Percentiles rank a stretch among this genome's conserved stretches.
Conservation (phyloP, 2,797 vertebrate genomes). For the Ctenopoma kingsleyae region DNA sequence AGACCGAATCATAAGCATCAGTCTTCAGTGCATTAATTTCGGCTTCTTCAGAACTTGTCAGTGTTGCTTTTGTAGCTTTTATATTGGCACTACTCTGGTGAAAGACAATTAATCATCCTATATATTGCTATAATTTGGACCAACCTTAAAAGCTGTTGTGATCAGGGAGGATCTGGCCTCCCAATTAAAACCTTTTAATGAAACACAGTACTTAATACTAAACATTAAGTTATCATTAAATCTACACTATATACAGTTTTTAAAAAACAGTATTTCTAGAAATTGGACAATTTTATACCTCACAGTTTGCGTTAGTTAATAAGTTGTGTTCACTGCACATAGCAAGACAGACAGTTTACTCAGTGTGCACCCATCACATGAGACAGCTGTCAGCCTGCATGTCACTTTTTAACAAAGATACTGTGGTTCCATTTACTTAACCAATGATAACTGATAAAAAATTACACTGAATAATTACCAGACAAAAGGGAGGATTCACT, state of each 20-base stretch:
- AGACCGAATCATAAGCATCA: conserved; percentile 44
- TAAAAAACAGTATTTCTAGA: neutral
- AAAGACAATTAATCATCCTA: conserved; percentile 53
- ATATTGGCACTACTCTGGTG: conserved; percentile 19
- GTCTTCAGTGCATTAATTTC: conserved; percentile 47
- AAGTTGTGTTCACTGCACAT: neutral
- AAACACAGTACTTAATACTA: conserved; percentile 2
- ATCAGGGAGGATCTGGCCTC: neutral
- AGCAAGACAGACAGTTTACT: neutral
- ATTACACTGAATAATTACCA: neutral
- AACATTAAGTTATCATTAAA: no score
- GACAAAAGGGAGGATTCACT: neutral
- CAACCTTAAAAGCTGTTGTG: conserved; percentile 14
- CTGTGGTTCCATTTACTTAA: neutral
- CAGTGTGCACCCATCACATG: neutral
- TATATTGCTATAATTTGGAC: conserved; percentile 36
- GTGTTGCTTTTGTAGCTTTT: conserved; percentile 57
- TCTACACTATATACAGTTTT: neutral
- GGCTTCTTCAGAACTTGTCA: conserved; percentile 55
- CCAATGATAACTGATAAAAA: neutral
- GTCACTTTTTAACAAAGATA: neutral
- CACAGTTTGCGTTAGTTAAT: neutral
- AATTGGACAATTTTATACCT: neutral
- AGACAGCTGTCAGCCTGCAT: neutral
- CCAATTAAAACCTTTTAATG: conserved; percentile 3